Percentiles rank a stretch among this genome's conserved stretches.
Evolutionary conservation across 2,113 vertebrate genomes (phyloP).

Genomic region (Neotoma lepida): DNA sequence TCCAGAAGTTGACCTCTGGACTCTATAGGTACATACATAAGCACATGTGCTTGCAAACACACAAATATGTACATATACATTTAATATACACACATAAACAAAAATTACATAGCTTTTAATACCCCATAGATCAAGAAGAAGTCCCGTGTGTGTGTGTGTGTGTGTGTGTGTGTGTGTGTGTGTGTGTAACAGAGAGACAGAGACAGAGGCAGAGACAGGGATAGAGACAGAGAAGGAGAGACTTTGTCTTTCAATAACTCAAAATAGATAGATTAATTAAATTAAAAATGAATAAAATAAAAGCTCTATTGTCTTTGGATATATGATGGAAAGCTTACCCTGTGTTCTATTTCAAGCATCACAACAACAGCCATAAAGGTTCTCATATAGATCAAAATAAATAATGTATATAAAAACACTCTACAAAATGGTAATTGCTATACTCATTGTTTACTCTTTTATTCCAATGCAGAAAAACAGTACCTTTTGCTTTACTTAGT

Average conservation of each 20-base stretch:
- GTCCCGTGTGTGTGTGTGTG: not conserved
- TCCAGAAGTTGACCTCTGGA: not conserved
- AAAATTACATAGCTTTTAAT: not conserved
- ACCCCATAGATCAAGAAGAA: not conserved
- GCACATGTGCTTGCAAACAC: not conserved
- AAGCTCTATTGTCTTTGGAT: not conserved
- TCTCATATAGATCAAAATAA: constrained; percentile 32
- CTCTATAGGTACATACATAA: not conserved
- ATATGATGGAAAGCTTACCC: not conserved
- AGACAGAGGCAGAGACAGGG: not conserved
- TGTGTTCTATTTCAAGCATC: not conserved
- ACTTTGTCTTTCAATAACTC: not conserved
- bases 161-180: not conserved
- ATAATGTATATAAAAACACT: constrained; percentile 12
- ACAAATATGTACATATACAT: not conserved
- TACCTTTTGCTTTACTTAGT: not conserved
- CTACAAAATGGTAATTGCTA: not conserved
- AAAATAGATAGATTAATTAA: not conserved
- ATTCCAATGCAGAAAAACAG: not conserved
- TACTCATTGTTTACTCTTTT: constrained; percentile 30
- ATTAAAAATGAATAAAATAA: not conserved
- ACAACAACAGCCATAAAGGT: not conserved
- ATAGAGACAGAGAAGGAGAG: not conserved
- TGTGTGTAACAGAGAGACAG: not conserved
- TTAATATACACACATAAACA: not conserved